Evolutionary conservation across 2,797 vertebrate genomes (phyloP), one percentile per base, ranked within the genome.

Genomic region (Fratercula arctica): DNA sequence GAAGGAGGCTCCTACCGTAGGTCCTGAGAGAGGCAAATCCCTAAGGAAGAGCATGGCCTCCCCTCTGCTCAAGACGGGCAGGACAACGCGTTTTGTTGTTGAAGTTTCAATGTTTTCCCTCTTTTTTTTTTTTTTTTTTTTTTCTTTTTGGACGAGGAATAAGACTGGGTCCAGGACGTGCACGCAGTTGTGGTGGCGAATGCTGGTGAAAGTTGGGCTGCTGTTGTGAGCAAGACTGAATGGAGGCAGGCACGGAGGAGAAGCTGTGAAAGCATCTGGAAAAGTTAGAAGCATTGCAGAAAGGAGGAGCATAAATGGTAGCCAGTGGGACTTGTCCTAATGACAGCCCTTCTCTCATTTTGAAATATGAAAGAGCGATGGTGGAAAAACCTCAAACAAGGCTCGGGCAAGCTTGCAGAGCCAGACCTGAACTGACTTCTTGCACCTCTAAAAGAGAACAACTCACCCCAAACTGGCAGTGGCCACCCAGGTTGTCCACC

Each of bases 241-340:
- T 29, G 53, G 46, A 48, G 51, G 33, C 2, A 10, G 60, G 69
- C 43, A 46, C 10, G 0, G 1, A 69, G 46, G 51, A 9, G 54
- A 86, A 86, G 50, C 21, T 0, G 0, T 80, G 68, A 53, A 74
- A 63, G 6, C 29, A 17, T 0, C 0, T 37, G 82, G 48, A 68
- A 50, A 77, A 77, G 48, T 8, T 8, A 72, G 57, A 60, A 78
- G 10, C 16, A 10, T 2, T 64, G 57, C 24, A 39, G 50, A 43
- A 73, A 84, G 78, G 23, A 70, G 37, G 17, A 68, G 37, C 12
- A 10, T 45, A 61, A 77, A 48, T 31, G 31, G 25, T 43, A 35
- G n/a, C 10, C 16, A 41, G 23, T 37, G 33, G 48, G 41, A 50
- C 18, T 9, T 84, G 64, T 53, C 41, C 60, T 74, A 37, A 46